Conservation (phyloP, 2,888 invertebrate genomes). For the Lottia scabra region DNA sequence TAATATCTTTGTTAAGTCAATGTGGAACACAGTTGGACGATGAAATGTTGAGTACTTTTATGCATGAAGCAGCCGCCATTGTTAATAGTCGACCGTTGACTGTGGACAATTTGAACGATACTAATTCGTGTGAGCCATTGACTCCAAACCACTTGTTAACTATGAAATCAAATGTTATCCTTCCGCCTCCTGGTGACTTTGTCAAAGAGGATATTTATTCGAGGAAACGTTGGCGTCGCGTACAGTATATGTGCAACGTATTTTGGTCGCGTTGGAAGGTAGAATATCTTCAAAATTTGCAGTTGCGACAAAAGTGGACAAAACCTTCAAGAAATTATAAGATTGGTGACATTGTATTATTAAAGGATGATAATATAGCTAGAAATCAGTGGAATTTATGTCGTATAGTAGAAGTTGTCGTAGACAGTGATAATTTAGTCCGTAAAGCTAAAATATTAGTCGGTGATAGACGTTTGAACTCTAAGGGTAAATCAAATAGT, state of each 20-base stretch:
- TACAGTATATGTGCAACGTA: conserved; percentile 34
- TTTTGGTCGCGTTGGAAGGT: conserved; percentile 40
- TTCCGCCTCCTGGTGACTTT: conserved; percentile 28
- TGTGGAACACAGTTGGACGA: conserved; percentile 20
- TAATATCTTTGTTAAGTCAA: conserved; percentile 23
- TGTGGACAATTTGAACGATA: not conserved
- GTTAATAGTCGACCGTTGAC: conserved; percentile 34
- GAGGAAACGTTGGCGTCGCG: conserved; percentile 34
- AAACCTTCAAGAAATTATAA: too few relatives aligned
- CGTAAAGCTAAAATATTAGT: too few relatives aligned
- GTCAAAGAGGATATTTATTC: conserved; percentile 27
- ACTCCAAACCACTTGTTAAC: conserved; percentile 27
- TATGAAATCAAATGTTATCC: conserved; percentile 13
- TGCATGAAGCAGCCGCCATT: conserved; percentile 28
- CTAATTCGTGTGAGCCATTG: conserved; percentile 15
- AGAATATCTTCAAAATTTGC: conserved; percentile 21
- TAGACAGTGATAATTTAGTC: too few relatives aligned
- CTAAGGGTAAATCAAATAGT: too few relatives aligned
- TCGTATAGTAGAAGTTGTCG: too few relatives aligned
- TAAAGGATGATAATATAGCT: too few relatives aligned
- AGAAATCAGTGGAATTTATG: too few relatives aligned
- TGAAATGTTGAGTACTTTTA: conserved; percentile 25
- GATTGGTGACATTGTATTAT: too few relatives aligned
- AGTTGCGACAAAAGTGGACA: too few relatives aligned
- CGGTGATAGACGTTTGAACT: too few relatives aligned